Percentiles rank a stretch among this genome's conserved stretches.
These are phyloP conservation scores for Indicator maculatus DNA, from an alignment of 2,113 vertebrate genomes.

Conservation along the genomic window DNA sequence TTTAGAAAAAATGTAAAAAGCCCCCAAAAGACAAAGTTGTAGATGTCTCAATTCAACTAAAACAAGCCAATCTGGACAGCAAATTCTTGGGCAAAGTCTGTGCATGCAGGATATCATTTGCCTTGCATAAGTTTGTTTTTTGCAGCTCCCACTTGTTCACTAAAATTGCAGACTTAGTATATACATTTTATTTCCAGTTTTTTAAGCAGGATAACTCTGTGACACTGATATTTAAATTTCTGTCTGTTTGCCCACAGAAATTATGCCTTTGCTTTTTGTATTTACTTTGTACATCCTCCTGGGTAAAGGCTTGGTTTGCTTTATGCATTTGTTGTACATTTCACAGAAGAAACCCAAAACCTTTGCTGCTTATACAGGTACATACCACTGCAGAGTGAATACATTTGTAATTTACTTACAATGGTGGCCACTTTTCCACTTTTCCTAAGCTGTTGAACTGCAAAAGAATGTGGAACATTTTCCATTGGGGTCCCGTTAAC, in stretches of 20 bases:
- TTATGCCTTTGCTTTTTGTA: neutral
- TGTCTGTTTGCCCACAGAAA: neutral
- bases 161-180: neutral
- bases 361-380: neutral
- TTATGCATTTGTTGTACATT: neutral
- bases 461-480: constrained; percentile 89
- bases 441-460: constrained; percentile 94
- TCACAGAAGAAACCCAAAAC: neutral
- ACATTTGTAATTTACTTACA: constrained; percentile 78
- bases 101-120: neutral
- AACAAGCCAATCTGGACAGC: neutral
- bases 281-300: neutral
- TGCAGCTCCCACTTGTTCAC: neutral
- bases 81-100: neutral
- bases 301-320: neutral
- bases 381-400: neutral
- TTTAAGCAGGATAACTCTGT: neutral
- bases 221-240: neutral
- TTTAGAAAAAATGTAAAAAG: neutral
- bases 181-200: neutral
- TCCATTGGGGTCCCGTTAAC: constrained; percentile 94
- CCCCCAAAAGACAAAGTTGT: neutral
- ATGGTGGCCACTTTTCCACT: constrained; percentile 96
- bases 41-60: neutral
- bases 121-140: neutral